phyloP scores from a whole-genome alignment of 92 coral and sea anemone genomes.

The Muricea muricata region DNA sequence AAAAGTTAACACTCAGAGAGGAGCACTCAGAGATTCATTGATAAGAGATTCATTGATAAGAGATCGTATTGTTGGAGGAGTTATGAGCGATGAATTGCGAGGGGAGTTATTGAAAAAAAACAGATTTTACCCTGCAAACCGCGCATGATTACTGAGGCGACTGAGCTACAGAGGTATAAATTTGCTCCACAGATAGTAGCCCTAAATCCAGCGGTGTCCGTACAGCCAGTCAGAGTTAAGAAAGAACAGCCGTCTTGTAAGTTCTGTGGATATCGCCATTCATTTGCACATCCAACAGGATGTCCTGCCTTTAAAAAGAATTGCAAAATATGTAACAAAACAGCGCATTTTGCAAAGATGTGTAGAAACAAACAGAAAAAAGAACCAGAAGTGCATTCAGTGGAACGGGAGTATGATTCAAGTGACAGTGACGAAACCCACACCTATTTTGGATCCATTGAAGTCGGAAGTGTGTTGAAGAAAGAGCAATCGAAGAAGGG shows the following conservation, averaged over 20 bases:
- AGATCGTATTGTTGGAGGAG: constrained; percentile 75
- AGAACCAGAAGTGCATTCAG: constrained; percentile 20
- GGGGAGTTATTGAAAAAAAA: constrained; percentile 71
- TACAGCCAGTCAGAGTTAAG: neutral
- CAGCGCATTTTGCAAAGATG: constrained; percentile 64
- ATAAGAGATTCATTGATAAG: constrained; percentile 69
- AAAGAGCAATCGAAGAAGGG: neutral
- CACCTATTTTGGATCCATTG: constrained; percentile 67
- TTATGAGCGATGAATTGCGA: constrained; percentile 51
- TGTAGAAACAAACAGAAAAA: constrained; percentile 19
- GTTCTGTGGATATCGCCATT: constrained; percentile 72
- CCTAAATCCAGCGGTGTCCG: constrained; percentile 28
- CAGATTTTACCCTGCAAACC: constrained; percentile 64
- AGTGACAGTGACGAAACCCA: constrained; percentile 7
- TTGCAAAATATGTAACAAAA: constrained; percentile 46
- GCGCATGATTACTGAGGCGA: constrained; percentile 72
- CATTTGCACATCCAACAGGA: constrained; percentile 60
- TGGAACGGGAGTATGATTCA: constrained; percentile 17
- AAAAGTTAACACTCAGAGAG: constrained; percentile 60
- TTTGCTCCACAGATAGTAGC: constrained; percentile 5
- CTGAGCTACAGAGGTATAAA: constrained; percentile 48
- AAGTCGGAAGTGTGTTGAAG: constrained; percentile 48
- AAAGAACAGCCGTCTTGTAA: constrained; percentile 40
- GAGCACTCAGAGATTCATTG: too few species aligned
- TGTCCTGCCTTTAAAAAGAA: constrained; percentile 60